Conservation (phyloP, 2,113 vertebrate species). For the Hippolais icterina region DNA sequence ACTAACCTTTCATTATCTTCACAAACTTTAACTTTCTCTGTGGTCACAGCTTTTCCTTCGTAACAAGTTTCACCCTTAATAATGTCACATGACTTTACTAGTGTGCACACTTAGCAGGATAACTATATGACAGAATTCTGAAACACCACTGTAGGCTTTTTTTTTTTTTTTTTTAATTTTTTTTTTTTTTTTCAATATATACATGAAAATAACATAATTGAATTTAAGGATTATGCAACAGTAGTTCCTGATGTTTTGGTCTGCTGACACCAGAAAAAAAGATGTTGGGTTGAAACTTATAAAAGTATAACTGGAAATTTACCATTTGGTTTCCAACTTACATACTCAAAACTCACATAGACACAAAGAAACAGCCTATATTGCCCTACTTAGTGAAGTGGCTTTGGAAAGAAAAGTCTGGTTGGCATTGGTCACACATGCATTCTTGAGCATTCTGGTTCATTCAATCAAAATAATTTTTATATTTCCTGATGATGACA, state of each 20-base stretch:
- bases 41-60: neutral
- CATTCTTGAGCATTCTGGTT: neutral
- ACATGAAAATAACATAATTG: neutral
- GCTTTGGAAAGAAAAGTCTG: neutral
- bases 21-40: neutral
- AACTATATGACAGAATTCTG: neutral
- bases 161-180: neutral
- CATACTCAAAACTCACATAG: accelerated
- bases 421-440: neutral
- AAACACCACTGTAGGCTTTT: neutral
- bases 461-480: neutral
- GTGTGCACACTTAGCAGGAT: neutral
- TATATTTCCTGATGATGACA: neutral
- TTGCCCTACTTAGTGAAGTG: neutral
- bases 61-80: neutral
- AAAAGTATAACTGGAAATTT: neutral
- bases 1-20: neutral
- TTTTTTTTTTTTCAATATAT: neutral
- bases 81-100: neutral
- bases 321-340: neutral
- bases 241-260: neutral
- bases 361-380: neutral
- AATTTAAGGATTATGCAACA: neutral
- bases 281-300: neutral
- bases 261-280: neutral